phyloP scores from a whole-genome alignment of 2,888 invertebrate species.

The Cristatella mucedo region DNA sequence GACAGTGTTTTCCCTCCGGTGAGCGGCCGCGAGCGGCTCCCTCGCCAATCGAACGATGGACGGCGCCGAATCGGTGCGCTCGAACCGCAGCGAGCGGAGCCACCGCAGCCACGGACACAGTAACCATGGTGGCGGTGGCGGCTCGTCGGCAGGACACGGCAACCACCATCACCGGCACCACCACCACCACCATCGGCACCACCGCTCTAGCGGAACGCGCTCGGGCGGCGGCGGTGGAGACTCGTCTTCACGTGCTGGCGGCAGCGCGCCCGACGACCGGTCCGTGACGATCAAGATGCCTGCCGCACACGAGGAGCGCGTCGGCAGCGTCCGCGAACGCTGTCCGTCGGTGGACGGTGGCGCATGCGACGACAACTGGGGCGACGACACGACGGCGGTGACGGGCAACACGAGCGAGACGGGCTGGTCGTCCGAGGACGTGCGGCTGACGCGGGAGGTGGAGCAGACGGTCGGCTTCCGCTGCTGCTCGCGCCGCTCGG shows the following conservation, averaged over 20 bases:
- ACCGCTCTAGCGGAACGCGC: constrained; percentile 19
- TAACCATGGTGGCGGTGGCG: neutral
- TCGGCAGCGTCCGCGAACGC: neutral
- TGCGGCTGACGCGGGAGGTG: constrained; percentile 13
- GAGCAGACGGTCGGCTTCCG: constrained; percentile 21
- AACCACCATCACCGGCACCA: neutral
- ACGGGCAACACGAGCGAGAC: constrained; percentile 92
- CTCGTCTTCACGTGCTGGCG: constrained; percentile 22
- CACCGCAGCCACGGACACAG: constrained; percentile 44
- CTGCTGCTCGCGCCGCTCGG: constrained; percentile 49
- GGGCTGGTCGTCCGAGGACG: constrained; percentile 47
- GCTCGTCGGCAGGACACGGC: neutral
- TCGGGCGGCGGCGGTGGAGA: neutral
- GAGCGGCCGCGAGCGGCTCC: no score
- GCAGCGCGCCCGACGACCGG: constrained; percentile 13
- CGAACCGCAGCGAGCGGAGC: constrained; percentile 61
- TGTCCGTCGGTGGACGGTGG: no score
- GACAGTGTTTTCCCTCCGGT: no score
- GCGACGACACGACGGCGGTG: constrained; percentile 91
- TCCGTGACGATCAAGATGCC: constrained; percentile 6
- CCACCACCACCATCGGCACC: constrained; percentile 9
- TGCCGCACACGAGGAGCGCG: constrained; percentile 2
- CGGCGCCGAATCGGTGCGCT: constrained; percentile 71
- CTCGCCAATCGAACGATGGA: constrained; percentile 53
- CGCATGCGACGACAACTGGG: constrained; percentile 94